These are phyloP conservation scores for Dugesia japonica DNA, from an alignment of 2,888 invertebrate genomes.

Conservation along the genomic window DNA sequence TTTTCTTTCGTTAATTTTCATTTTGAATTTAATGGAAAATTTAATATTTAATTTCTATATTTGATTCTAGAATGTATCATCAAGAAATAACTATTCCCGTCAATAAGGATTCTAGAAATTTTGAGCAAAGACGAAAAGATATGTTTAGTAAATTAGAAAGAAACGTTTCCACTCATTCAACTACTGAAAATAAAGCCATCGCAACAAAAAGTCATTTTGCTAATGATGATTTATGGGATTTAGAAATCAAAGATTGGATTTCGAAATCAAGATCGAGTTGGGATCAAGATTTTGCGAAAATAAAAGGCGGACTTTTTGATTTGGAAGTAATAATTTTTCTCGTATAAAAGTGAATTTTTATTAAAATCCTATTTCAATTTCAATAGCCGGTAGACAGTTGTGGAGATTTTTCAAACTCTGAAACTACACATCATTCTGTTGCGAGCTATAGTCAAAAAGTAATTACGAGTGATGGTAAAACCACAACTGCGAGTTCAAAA, in stretches of 20 bases:
- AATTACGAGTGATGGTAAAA: not conserved
- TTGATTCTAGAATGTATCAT: not conserved
- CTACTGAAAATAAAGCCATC: not conserved
- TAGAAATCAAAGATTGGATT: slow-evolving; percentile 25
- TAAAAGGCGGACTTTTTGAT: not conserved
- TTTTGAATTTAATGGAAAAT: not conserved
- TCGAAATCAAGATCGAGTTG: slow-evolving; percentile 7
- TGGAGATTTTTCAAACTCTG: not conserved
- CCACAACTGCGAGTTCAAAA: not conserved
- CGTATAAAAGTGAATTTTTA: too few species aligned
- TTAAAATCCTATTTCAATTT: not conserved
- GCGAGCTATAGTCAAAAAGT: not conserved
- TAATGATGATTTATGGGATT: slow-evolving; percentile 17
- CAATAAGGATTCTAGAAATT: slow-evolving; percentile 21
- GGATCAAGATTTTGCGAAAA: slow-evolving; percentile 27
- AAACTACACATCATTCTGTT: not conserved
- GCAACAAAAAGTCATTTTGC: not conserved
- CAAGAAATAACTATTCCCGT: slow-evolving; percentile 29
- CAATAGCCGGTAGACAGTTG: not conserved
- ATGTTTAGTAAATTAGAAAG: slow-evolving; percentile 28
- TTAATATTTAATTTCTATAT: too few species aligned
- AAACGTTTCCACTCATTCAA: not conserved
- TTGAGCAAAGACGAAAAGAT: slow-evolving; percentile 26
- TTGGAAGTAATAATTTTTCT: not conserved
- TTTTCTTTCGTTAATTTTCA: not conserved